Evolutionary conservation across 1,140 invertebrate genomes (phyloP), one percentile per base, ranked within the genome.

Genomic region (Meloidogyne floridensis): DNA sequence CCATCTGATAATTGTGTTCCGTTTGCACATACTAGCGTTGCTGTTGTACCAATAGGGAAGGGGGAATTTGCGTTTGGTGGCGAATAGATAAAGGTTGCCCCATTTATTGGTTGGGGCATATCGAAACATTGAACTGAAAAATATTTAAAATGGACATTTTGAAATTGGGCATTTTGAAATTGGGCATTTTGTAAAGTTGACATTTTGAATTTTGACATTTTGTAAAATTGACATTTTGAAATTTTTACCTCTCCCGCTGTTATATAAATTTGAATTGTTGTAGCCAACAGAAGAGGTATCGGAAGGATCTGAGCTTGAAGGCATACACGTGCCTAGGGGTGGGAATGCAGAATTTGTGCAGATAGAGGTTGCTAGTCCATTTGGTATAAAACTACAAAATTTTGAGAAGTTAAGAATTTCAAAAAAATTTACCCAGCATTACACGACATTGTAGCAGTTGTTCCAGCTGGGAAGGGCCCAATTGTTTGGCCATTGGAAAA

Each of bases 321-420:
- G 70, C 13, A 75, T 75, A 65, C 82, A 83, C n/a, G 43, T 15
- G 70, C 82, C 82, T 15, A 83, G n/a, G 15, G 32, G 77, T 13
- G 7, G 10, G 69, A 83, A 83, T 72, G 42, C 11, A 10, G 83
- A 83, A 72, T 83, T 83, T 47, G 32, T 8, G 18, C 82, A 83
- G 20, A 6, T 32, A 53, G 82, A 83, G 7, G 80, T 18, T n/a
- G 83, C 43, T 71, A 56, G 82, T 13, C 82, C 82, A 51, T 18
- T 79, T 20, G 82, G 59, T 20, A 80, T 71, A n/a, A 76, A 84
- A 56, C 81, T 56, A 10, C 5, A 82, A 47, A 54, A 70, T 6
- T 18, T 13, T 15, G 8, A 81, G 8, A 59, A 8, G 15, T 43
- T 32, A 32, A 10, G 2, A 2, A 15, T 59, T 81, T 8, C 10